Conservation (phyloP, 2,113 vertebrate species). For the Ornithorhynchus anatinus region DNA sequence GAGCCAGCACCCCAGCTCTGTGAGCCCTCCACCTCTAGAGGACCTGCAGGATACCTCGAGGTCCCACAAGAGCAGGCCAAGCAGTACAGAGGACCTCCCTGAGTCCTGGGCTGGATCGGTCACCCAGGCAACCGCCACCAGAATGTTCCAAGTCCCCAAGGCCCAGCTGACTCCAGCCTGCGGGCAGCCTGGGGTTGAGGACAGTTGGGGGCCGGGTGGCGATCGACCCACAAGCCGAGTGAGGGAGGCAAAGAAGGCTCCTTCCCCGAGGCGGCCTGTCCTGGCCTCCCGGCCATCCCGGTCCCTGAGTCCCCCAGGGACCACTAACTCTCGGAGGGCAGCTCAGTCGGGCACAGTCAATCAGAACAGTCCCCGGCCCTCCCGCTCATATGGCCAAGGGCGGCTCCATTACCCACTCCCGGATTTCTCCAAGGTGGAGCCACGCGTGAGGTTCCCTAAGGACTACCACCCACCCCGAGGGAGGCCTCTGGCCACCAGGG, state of each 20-base stretch:
- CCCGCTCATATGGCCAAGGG: slow-evolving; percentile 68
- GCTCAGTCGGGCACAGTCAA: background rate
- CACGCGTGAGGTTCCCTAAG: slow-evolving; percentile 82
- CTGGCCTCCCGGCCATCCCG: slow-evolving; percentile 1
- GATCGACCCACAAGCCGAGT: background rate
- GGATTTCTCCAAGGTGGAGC: slow-evolving; percentile 89
- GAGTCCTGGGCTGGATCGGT: slow-evolving; percentile 26
- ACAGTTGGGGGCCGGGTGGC: background rate
- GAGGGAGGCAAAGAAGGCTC: background rate
- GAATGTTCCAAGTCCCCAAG: background rate
- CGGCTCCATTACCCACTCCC: slow-evolving; percentile 78
- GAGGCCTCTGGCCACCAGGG: background rate
- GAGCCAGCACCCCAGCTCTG: slow-evolving; percentile 8
- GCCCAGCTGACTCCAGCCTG: background rate
- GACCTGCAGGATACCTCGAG: slow-evolving; percentile 2
- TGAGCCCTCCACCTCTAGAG: slow-evolving; percentile 7
- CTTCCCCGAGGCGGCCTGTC: background rate
- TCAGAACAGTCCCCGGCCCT: background rate
- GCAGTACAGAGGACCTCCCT: slow-evolving; percentile 59
- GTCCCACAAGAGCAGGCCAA: background rate
- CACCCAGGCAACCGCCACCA: background rate
- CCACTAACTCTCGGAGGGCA: background rate
- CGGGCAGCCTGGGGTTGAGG: background rate
- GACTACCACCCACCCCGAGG: slow-evolving; percentile 84
- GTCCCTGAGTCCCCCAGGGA: slow-evolving; percentile 9